phyloP scores from a whole-genome alignment of 2,888 invertebrate genomes.

The Ornithoptera alexandrae region DNA sequence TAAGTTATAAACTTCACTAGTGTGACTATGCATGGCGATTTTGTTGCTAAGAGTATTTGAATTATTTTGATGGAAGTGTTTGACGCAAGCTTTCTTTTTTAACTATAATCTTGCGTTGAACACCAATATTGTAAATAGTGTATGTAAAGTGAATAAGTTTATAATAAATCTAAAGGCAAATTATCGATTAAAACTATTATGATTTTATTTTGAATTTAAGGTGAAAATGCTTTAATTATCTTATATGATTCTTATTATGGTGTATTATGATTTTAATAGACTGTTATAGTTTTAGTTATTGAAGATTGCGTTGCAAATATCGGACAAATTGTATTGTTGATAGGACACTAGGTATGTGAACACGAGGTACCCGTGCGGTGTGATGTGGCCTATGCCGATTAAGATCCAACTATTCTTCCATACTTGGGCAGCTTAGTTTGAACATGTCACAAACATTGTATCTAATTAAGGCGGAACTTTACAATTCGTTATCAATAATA shows the following conservation, averaged over 20 bases:
- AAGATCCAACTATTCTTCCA: constrained; percentile 29
- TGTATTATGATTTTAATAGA: constrained; percentile 79
- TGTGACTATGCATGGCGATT: constrained; percentile 78
- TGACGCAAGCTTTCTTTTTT: constrained; percentile 61
- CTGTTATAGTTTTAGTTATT: constrained; percentile 78
- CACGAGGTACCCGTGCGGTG: background rate
- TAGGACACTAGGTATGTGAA: constrained; percentile 25
- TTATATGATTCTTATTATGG: constrained; percentile 73
- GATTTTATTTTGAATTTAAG: constrained; percentile 77
- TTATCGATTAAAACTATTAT: constrained; percentile 70
- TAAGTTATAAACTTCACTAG: constrained; percentile 68
- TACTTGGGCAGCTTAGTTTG: constrained; percentile 35
- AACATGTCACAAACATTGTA: constrained; percentile 58
- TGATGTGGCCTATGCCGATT: constrained; percentile 30
- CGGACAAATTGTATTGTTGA: constrained; percentile 50
- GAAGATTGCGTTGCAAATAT: constrained; percentile 58
- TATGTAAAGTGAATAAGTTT: constrained; percentile 50
- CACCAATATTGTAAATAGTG: constrained; percentile 70
- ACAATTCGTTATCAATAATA: constrained; percentile 52
- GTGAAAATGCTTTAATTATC: constrained; percentile 80
- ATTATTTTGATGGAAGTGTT: constrained; percentile 61
- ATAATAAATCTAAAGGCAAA: constrained; percentile 61
- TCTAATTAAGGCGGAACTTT: constrained; percentile 48
- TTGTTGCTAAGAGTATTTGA: constrained; percentile 65
- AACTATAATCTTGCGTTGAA: constrained; percentile 68